Conservation (phyloP, 2,797 vertebrate genomes). For the Allobates femoralis region DNA sequence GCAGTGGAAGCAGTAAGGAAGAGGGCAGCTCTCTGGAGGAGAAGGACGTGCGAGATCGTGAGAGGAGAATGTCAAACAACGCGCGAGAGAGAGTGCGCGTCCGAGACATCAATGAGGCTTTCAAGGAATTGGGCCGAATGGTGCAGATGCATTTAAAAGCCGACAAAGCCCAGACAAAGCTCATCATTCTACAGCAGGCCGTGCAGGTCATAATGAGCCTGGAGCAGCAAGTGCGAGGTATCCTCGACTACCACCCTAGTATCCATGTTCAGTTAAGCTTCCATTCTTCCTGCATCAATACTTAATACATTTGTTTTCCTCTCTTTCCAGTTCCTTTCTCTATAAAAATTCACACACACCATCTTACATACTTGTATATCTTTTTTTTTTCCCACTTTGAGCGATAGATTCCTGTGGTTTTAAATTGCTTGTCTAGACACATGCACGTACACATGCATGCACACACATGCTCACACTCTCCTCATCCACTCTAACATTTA, state of each 20-base stretch:
- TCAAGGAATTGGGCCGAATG: slow-evolving; percentile 99
- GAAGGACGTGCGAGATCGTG: slow-evolving; percentile 97
- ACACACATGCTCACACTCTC: too few relatives aligned
- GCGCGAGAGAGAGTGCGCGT: slow-evolving; percentile 96
- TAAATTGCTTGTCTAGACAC: not conserved
- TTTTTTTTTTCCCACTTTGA: not conserved
- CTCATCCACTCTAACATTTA: not conserved
- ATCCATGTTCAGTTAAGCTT: slow-evolving; percentile 15
- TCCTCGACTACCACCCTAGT: slow-evolving; percentile 71
- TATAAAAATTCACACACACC: not conserved
- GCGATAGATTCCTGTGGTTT: not conserved
- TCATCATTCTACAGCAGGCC: slow-evolving; percentile 98
- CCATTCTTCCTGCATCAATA: slow-evolving; percentile 5
- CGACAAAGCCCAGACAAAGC: slow-evolving; percentile 99
- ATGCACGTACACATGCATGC: too few relatives aligned
- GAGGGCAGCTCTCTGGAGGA: slow-evolving; percentile 96
- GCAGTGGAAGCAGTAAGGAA: slow-evolving; percentile 85
- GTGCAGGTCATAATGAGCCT: slow-evolving; percentile 98
- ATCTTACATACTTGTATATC: not conserved
- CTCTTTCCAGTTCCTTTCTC: not conserved
- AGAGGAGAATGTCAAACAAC: slow-evolving; percentile 97
- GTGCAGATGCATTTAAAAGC: slow-evolving; percentile 97
- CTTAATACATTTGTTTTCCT: not conserved
- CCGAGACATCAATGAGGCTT: slow-evolving; percentile 99
- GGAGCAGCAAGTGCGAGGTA: slow-evolving; percentile 99